A percentile compares a stretch with the other conserved stretches of the same genome.
Evolutionary conservation across 2,888 invertebrate species (phyloP).

Genomic region (Emmelina monodactyla): DNA sequence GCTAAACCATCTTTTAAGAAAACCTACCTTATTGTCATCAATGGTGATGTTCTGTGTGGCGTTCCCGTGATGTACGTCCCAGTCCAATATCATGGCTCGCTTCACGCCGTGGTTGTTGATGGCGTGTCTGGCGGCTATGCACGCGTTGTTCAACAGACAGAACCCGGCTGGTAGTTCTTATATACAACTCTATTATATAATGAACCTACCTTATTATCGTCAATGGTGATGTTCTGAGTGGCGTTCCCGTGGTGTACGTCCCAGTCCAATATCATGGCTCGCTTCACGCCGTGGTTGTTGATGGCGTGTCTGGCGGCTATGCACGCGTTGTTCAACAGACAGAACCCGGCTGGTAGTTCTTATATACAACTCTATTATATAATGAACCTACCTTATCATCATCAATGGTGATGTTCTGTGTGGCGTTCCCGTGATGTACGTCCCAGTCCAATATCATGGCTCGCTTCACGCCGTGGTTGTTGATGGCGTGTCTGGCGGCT

Average conservation of each 20-base stretch:
- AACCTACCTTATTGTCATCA: constrained; percentile 61
- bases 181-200: no score
- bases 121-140: constrained; percentile 82
- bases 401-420: constrained; percentile 80
- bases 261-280: constrained; percentile 86
- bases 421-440: constrained; percentile 95
- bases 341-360: no score
- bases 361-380: no score
- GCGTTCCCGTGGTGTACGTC: constrained; percentile 98
- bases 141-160: constrained; percentile 89
- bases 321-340: constrained; percentile 87
- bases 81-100: constrained; percentile 81
- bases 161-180: no score
- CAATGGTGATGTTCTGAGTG: constrained; percentile 81
- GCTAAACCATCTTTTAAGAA: no score
- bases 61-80: constrained; percentile 97
- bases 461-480: constrained; percentile 66
- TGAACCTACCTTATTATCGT: constrained; percentile 63
- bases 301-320: constrained; percentile 82
- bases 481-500: constrained; percentile 79
- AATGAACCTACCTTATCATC: constrained; percentile 63
- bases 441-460: constrained; percentile 91
- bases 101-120: constrained; percentile 64
- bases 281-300: constrained; percentile 62
- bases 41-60: constrained; percentile 87